Evolutionary conservation across 2,113 vertebrate genomes (phyloP).

Genomic region (Fregetta grallaria): DNA sequence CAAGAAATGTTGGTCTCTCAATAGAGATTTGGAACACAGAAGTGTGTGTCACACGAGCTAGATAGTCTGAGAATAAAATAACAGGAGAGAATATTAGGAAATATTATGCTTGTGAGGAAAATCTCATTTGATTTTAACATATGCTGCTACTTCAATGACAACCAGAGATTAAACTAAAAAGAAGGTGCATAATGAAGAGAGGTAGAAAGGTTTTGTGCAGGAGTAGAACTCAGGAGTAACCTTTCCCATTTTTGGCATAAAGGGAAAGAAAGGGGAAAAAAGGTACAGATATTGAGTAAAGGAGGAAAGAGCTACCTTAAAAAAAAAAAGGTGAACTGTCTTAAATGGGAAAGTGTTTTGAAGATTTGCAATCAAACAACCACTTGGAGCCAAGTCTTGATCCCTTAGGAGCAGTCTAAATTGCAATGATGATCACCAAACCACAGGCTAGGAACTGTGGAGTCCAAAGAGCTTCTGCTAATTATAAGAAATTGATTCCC

Average conservation of each 20-base stretch:
- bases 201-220: neutral
- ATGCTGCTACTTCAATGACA: neutral
- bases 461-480: neutral
- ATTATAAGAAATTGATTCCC: neutral
- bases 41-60: neutral
- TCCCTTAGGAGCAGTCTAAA: neutral
- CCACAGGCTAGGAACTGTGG: neutral
- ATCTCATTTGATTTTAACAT: neutral
- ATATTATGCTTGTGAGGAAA: neutral
- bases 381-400: neutral
- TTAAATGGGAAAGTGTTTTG: neutral
- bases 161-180: neutral
- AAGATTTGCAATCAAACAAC: neutral
- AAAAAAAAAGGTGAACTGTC: neutral
- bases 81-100: neutral
- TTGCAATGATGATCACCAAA: neutral
- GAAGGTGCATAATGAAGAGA: neutral
- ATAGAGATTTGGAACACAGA: neutral
- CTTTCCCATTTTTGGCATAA: neutral
- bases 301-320: neutral
- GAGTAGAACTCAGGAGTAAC: neutral
- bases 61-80: neutral
- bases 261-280: accelerated
- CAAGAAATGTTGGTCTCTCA: neutral
- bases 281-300: neutral